These are phyloP conservation scores for Callorhinus ursinus DNA, from an alignment of 2,113 vertebrate genomes.

Conservation along the genomic window DNA sequence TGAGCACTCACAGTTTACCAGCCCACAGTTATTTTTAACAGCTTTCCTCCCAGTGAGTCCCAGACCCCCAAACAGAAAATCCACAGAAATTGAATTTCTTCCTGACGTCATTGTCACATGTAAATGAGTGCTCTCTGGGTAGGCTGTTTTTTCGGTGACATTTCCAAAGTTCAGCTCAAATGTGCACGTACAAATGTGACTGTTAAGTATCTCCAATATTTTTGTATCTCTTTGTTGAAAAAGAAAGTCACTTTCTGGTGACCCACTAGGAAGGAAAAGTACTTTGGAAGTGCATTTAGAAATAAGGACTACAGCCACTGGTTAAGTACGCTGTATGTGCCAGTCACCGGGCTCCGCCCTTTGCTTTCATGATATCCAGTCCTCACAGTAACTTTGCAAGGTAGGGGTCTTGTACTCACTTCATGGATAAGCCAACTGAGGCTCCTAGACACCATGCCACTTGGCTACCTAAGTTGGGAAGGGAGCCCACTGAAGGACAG, in stretches of 20 bases:
- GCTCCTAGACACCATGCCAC: background rate
- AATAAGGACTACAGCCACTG: background rate
- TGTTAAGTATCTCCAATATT: background rate
- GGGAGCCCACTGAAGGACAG: background rate
- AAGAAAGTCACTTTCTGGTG: conserved; percentile 23
- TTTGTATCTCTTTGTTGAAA: conserved; percentile 41
- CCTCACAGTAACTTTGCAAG: background rate
- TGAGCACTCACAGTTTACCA: conserved; percentile 1
- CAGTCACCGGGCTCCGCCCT: background rate
- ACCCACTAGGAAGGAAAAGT: background rate
- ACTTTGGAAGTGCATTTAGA: background rate
- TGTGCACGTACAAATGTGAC: background rate
- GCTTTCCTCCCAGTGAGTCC: background rate
- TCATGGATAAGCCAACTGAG: background rate
- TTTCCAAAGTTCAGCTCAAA: background rate
- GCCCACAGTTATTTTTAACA: conserved; percentile 46
- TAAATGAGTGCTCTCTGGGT: background rate
- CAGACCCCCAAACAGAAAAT: background rate
- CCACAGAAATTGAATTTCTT: background rate
- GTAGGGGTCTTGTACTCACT: background rate
- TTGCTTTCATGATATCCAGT: background rate
- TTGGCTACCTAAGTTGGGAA: background rate
- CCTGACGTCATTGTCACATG: background rate
- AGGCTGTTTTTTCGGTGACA: background rate
- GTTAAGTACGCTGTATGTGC: background rate